These are phyloP conservation scores for Plecotus auritus DNA, from an alignment of 2,113 vertebrate genomes.

Conservation along the genomic window DNA sequence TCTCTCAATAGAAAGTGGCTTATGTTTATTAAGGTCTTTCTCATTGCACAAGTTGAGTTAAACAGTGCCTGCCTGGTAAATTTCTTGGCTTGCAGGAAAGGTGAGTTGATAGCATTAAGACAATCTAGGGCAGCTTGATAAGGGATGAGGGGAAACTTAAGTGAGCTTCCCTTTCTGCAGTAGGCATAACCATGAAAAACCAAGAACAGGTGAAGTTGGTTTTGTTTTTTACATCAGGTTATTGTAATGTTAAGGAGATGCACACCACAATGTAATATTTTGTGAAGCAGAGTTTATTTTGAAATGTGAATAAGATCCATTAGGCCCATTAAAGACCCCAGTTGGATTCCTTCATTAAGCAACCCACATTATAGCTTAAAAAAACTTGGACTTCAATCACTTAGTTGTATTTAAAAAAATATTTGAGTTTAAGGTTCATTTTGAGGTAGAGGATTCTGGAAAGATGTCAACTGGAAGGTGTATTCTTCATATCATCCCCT, in stretches of 20 bases:
- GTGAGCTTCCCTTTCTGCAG: not conserved
- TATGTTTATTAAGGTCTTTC: not conserved
- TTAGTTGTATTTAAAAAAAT: not conserved
- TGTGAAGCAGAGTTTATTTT: not conserved
- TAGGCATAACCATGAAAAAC: not conserved
- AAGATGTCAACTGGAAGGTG: not conserved
- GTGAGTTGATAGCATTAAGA: not conserved
- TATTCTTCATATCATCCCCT: not conserved
- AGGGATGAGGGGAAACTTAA: not conserved
- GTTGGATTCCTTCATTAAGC: not conserved
- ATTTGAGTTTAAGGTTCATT: not conserved
- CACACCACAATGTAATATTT: not conserved
- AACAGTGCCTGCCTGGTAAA: not conserved
- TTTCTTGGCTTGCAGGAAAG: not conserved
- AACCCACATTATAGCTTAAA: not conserved
- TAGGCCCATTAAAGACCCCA: not conserved
- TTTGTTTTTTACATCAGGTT: not conserved
- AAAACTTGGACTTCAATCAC: not conserved
- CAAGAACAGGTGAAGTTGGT: not conserved
- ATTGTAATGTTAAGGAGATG: not conserved
- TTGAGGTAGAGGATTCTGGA: not conserved
- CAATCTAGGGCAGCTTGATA: not conserved
- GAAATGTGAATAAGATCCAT: not conserved
- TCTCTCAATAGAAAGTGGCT: not conserved
- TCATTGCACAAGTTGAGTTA: not conserved